phyloP scores from a whole-genome alignment of 2,113 vertebrate genomes.

The Oncorhynchus kisutch region DNA sequence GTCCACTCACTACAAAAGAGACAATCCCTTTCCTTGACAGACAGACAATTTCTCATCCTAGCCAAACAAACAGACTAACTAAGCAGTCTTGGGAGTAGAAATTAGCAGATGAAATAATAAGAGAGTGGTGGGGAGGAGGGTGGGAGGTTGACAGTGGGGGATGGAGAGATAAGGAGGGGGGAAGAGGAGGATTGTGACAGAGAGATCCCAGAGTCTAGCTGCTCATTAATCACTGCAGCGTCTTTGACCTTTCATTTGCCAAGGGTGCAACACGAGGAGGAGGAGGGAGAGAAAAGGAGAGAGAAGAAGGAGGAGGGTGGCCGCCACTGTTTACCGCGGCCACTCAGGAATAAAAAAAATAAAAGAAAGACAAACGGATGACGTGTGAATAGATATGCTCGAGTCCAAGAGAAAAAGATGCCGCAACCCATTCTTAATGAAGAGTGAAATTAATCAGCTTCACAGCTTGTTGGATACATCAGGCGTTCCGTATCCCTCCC shows the following conservation, averaged over 20 bases:
- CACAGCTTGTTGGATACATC: conserved; percentile 73
- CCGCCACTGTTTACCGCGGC: conserved; percentile 17
- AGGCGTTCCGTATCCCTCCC: conserved; percentile 56
- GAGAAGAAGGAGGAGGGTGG: not conserved
- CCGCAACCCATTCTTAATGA: conserved; percentile 74
- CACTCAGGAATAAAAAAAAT: too few relatives aligned
- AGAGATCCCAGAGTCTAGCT: conserved; percentile 76
- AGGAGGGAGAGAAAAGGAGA: conserved; percentile 62
- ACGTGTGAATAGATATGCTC: too few relatives aligned
- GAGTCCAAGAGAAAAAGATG: conserved; percentile 60
- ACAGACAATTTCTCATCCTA: conserved; percentile 34
- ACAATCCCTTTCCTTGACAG: not conserved
- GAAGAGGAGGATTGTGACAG: conserved; percentile 64
- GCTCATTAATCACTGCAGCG: conserved; percentile 83
- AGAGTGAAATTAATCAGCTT: conserved; percentile 82
- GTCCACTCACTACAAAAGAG: too few relatives aligned
- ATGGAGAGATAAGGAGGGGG: conserved; percentile 5
- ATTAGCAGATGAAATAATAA: conserved; percentile 78
- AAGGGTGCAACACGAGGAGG: conserved; percentile 73
- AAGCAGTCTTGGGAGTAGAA: conserved; percentile 64
- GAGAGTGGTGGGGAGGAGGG: conserved; percentile 33
- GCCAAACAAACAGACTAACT: conserved; percentile 50
- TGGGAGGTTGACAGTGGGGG: conserved; percentile 20
- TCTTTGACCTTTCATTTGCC: conserved; percentile 85
- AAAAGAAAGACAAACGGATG: too few relatives aligned